Evolutionary conservation across 2,888 invertebrate species (phyloP), one percentile per base, ranked within the genome.

Genomic region (Tipula lateralis): DNA sequence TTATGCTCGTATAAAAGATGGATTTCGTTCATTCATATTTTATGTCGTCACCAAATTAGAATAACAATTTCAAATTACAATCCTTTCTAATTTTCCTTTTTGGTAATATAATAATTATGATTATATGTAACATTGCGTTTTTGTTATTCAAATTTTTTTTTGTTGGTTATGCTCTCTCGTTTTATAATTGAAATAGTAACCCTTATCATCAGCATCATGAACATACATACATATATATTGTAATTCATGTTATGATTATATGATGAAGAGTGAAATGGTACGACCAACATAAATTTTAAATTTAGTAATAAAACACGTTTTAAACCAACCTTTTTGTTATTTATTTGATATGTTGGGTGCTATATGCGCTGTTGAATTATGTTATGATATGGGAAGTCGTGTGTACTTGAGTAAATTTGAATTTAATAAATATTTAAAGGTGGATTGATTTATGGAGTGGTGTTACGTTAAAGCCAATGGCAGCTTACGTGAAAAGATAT

Each of bases 41-140:
- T 66, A 66, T 66, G 66, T 66, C 66, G 66, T 66, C 66, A 66
- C 66, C 66, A 66, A 66, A 66, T 66, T 66, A 66, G 66, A 66
- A 66, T 66, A 66, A 66, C 66, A 66, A 66, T 66, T 66, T 66
- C 66, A 66, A 66, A 66, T 66, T 66, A 66, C 19, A 66, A 66
- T 66, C 66, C 66, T 66, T 66, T 24, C 12, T 66, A 12, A 66
- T 66, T 66, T 50, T 50, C 50, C 50, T 50, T 66, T 66, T 66
- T 66, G 9, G 66, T 66, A 66, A 66, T 66, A 24, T 66, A 66
- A 66, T 66, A 24, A 66, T 66, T 66, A 66, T 66, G 66, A 66
- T 66, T 66, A n/a, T n/a, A 24, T 24, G 66, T 66, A 66, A 24
- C 66, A 66, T 19, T 66, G 6, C 24, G 19, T 66, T 24, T 24